Evolutionary conservation across 2,797 vertebrate species (phyloP).

Genomic region (Amblyraja radiata): DNA sequence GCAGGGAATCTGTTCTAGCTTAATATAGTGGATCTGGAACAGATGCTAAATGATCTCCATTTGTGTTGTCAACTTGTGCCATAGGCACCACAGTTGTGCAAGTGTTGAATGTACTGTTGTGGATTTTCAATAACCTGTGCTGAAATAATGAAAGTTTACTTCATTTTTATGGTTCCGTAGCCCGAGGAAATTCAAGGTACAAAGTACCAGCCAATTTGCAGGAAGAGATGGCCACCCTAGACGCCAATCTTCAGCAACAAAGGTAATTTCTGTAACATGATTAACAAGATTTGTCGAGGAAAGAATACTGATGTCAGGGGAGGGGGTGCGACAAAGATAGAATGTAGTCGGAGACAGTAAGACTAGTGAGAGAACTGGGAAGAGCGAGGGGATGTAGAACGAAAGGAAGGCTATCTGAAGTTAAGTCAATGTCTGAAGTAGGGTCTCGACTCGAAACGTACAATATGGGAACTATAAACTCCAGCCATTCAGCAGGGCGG

Average conservation of each 20-base stretch:
- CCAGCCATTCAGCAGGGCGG: background rate
- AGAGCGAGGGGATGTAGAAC: no score
- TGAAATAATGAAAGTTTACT: background rate
- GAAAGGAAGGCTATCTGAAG: no score
- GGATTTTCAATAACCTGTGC: background rate
- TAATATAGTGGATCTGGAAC: background rate
- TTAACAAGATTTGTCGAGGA: background rate
- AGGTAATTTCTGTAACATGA: conserved; percentile 57
- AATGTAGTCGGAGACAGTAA: no score
- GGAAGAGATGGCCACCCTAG: conserved; percentile 73
- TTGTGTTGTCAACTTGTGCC: background rate
- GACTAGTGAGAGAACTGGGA: no score
- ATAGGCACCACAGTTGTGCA: background rate
- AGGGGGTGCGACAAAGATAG: no score
- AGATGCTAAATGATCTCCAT: background rate
- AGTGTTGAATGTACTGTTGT: background rate
- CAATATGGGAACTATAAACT: background rate
- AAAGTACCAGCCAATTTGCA: conserved; percentile 74
- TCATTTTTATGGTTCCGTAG: conserved; percentile 53
- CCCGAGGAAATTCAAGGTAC: conserved; percentile 70
- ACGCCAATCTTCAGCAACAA: conserved; percentile 63
- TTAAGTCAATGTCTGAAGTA: no score
- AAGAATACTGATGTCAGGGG: no score
- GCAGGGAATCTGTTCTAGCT: background rate
- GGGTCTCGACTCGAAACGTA: no score